Evolutionary conservation across 2,113 vertebrate species (phyloP).

Genomic region (Anser cygnoides): DNA sequence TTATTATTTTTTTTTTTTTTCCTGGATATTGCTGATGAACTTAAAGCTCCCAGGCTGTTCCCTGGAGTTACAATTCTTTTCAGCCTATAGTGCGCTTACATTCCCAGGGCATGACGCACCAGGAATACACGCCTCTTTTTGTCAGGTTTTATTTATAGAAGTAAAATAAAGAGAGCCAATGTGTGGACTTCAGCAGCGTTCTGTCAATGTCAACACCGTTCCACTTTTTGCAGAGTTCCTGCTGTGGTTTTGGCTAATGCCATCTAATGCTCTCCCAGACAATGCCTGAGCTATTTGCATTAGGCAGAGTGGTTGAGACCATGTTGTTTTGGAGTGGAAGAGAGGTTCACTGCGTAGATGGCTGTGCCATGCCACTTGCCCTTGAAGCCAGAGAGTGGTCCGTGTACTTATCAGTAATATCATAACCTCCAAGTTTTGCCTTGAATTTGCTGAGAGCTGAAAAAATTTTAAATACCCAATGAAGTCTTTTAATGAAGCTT

Average conservation of each 20-base stretch:
- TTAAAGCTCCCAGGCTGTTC: background rate
- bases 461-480: background rate
- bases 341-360: background rate
- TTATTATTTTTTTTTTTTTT: background rate
- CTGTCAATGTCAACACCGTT: background rate
- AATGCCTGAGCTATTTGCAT: background rate
- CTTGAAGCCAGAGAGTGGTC: background rate
- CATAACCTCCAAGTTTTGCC: background rate
- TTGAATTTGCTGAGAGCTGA: background rate
- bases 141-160: background rate
- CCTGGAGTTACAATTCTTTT: background rate
- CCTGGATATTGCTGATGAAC: background rate
- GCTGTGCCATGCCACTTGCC: background rate
- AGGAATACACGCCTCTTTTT: background rate
- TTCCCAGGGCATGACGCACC: background rate
- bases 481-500: slow-evolving; percentile 25
- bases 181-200: background rate
- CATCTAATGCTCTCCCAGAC: background rate
- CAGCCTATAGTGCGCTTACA: background rate
- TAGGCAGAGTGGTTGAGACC: background rate
- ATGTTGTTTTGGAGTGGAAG: background rate
- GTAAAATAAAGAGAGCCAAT: background rate
- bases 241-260: background rate
- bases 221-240: background rate
- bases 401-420: background rate